These are phyloP conservation scores for Actenoides hombroni DNA, from an alignment of 2,113 vertebrate genomes.

Conservation along the genomic window DNA sequence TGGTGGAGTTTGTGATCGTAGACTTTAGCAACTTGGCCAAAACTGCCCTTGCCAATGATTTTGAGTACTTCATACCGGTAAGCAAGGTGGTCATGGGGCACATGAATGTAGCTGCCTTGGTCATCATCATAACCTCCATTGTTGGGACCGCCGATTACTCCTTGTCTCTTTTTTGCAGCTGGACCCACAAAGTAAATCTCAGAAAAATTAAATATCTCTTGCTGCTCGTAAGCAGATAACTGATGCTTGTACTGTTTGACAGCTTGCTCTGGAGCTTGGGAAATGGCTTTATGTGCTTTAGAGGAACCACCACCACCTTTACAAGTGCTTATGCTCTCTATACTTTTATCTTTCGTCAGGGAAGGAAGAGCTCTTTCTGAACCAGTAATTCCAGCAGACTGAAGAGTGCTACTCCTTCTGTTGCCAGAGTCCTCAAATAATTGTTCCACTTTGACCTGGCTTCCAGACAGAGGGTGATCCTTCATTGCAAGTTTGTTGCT, in stretches of 20 bases:
- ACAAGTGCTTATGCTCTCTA: slow-evolving; percentile 77
- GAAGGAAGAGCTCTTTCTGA: slow-evolving; percentile 78
- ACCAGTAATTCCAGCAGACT: slow-evolving; percentile 69
- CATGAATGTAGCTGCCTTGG: slow-evolving; percentile 92
- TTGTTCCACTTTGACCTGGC: slow-evolving; percentile 91
- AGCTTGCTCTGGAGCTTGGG: slow-evolving; percentile 88
- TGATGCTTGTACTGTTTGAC: slow-evolving; percentile 90
- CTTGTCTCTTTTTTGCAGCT: slow-evolving; percentile 91
- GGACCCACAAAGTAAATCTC: slow-evolving; percentile 95
- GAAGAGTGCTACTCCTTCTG: slow-evolving; percentile 77
- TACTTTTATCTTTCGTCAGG: slow-evolving; percentile 81
- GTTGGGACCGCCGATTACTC: slow-evolving; percentile 87
- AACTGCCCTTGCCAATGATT: slow-evolving; percentile 97
- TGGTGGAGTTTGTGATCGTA: slow-evolving; percentile 96
- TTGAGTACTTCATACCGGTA: slow-evolving; percentile 97
- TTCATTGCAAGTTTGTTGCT: slow-evolving; percentile 80
- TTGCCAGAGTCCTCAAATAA: slow-evolving; percentile 91
- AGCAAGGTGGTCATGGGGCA: slow-evolving; percentile 93
- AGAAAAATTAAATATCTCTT: slow-evolving; percentile 87
- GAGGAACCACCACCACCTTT: slow-evolving; percentile 72
- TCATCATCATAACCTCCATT: slow-evolving; percentile 94
- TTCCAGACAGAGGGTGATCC: slow-evolving; percentile 78
- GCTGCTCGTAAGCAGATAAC: slow-evolving; percentile 87
- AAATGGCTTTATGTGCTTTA: slow-evolving; percentile 72
- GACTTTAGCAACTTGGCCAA: slow-evolving; percentile 96